Evolutionary conservation across 2,888 invertebrate species (phyloP), one percentile per base, ranked within the genome.

Genomic region (Cryptocheilus praepositus): DNA sequence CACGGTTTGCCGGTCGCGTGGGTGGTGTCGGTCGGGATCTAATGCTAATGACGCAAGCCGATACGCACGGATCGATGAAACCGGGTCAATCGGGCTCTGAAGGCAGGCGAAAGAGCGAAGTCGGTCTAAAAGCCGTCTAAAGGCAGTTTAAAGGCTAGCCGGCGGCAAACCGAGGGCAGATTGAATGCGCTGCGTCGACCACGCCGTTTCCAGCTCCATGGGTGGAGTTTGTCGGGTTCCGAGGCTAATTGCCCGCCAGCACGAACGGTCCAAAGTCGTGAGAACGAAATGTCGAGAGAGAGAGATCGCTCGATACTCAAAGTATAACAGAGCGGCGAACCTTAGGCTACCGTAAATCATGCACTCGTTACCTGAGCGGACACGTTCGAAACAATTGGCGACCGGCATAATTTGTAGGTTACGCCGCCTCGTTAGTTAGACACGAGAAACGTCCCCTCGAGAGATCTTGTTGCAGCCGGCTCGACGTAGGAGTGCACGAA

Each of bases 1-100:
- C n/a, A n/a, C 77, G 52, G 63, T 64, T 72, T 57, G 56, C 67
- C 43, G 55, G 58, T 68, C 64, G 67, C 61, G 73, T 77, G 67
- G 77, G 74, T 64, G 74, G 69, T 60, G 70, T 52, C 64, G 59
- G 16, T 22, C 43, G 72, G 55, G 66, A 77, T 77, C 73, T 67
- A 64, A 46, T 64, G 59, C 25, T 52, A 64, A 45, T 67, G 67
- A 56, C 21, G 57, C 61, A 2, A 22, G 15, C 28, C 46, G 44
- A 44, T 58, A 46, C 49, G 5, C 16, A 3, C 49, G 49, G 59
- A 77, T 74, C 67, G 65, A 77, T 68, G 61, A 58, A 75, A 77
- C 68, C 66, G 63, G 71, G 66, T 77, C 69, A 74, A 64, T 70
- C 67, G 72, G 77, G 72, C 77, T 77, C 64, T 62, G 44, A 73